phyloP scores from a whole-genome alignment of 2,113 vertebrate species.

The Phrynosoma platyrhinos region DNA sequence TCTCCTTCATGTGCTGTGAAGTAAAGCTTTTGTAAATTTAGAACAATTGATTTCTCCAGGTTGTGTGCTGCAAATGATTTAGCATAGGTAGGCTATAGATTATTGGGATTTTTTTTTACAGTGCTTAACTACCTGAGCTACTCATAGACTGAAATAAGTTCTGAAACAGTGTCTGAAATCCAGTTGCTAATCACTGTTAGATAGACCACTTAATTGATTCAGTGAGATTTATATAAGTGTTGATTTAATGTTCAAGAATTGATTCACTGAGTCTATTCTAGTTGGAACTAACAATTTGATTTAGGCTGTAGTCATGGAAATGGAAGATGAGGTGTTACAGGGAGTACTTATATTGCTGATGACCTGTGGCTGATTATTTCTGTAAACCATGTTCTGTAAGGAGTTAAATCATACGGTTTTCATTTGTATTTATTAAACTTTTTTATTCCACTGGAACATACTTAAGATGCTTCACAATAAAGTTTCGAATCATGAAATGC shows the following conservation, averaged over 20 bases:
- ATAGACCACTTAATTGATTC: no score
- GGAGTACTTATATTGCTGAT: background rate
- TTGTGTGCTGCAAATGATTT: background rate
- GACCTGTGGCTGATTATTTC: background rate
- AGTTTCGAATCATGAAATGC: background rate
- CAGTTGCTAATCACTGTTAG: background rate
- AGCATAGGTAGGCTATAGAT: background rate
- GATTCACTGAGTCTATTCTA: no score
- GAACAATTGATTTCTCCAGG: background rate
- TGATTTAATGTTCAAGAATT: no score
- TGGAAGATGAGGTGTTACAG: background rate
- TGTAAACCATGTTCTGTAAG: background rate
- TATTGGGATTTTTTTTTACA: background rate
- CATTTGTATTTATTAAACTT: background rate
- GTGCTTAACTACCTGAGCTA: background rate
- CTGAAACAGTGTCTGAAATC: background rate
- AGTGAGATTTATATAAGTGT: no score
- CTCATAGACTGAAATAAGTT: background rate
- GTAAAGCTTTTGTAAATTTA: background rate
- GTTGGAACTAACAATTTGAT: no score
- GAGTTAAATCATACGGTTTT: background rate
- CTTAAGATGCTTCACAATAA: background rate
- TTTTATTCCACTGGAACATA: background rate
- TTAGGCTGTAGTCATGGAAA: background rate
- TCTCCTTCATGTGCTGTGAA: background rate